These are phyloP conservation scores for Dolichallabes microphthalmus DNA, from an alignment of 2,113 vertebrate genomes.

Conservation along the genomic window DNA sequence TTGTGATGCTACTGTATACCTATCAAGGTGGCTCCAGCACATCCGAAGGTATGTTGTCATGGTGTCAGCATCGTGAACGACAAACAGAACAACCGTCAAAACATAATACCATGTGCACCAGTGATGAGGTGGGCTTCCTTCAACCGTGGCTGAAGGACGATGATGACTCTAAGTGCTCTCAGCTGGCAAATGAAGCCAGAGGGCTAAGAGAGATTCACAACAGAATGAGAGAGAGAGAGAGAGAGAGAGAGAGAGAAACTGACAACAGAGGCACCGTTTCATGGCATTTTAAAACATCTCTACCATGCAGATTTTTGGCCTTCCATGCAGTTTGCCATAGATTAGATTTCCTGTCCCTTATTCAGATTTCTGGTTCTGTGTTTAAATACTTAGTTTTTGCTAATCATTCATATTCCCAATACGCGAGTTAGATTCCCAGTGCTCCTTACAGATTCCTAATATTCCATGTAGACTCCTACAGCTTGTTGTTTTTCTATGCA, in stretches of 20 bases:
- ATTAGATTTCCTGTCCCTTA: not conserved
- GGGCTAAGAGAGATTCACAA: not conserved
- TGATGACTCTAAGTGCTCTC: constrained; percentile 15
- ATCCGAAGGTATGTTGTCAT: not conserved
- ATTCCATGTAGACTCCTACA: not conserved
- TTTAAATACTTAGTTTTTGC: not conserved
- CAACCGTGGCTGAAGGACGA: constrained; percentile 13
- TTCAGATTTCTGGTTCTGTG: not conserved
- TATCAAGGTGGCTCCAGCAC: not conserved
- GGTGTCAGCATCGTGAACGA: not conserved
- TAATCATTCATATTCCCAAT: not conserved
- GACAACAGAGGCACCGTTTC: not conserved
- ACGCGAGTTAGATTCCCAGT: not conserved
- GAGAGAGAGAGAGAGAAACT: not conserved
- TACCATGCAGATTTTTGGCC: not conserved
- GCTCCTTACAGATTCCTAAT: not conserved
- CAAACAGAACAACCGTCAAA: not conserved
- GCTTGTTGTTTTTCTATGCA: not conserved
- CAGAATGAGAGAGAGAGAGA: not conserved
- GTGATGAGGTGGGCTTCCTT: not conserved
- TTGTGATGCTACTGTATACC: too few relatives aligned
- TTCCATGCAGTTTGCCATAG: not conserved
- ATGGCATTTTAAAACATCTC: not conserved
- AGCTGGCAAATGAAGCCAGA: constrained; percentile 9
- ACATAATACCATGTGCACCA: constrained; percentile 7